A percentile compares a stretch with the other conserved stretches of the same genome.
phyloP scores from a whole-genome alignment of 2,888 invertebrate species.

The Nephrotoma appendiculata region DNA sequence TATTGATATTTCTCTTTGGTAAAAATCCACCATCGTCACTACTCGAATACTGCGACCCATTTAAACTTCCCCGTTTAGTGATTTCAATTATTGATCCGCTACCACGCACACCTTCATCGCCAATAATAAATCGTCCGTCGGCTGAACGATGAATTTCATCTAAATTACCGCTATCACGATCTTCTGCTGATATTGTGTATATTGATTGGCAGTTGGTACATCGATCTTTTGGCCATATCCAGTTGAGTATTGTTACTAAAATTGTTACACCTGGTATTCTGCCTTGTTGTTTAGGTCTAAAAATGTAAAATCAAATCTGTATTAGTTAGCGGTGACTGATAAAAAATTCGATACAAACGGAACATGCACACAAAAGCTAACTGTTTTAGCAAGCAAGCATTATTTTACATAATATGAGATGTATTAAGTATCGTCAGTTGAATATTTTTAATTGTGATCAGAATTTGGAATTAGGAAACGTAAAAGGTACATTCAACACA shows the following conservation, averaged over 20 bases:
- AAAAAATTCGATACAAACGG: not conserved
- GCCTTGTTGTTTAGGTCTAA: constrained; percentile 73
- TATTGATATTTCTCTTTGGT: constrained; percentile 34
- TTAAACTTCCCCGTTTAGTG: constrained; percentile 37
- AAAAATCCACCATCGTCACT: constrained; percentile 79
- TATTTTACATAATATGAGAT: not conserved
- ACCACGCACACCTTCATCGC: constrained; percentile 23
- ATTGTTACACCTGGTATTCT: constrained; percentile 86
- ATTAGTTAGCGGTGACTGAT: not conserved
- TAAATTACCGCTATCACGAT: constrained; percentile 33
- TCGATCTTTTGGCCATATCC: constrained; percentile 63
- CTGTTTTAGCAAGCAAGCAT: not conserved
- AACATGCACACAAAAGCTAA: not conserved
- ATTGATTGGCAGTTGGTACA: constrained; percentile 40
- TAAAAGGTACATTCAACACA: not conserved
- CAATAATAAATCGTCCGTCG: constrained; percentile 60
- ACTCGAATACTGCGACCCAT: constrained; percentile 41
- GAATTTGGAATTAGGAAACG: not conserved
- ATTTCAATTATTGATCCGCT: constrained; percentile 10
- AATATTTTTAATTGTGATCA: not conserved
- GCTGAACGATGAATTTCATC: constrained; percentile 56
- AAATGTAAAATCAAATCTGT: not conserved
- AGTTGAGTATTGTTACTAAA: constrained; percentile 50
- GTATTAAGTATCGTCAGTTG: not conserved
- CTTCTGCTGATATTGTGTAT: constrained; percentile 29